Base-by-base conservation (phyloP, 2,888 invertebrate species). In the Dromius quadrimaculatus region DNA sequence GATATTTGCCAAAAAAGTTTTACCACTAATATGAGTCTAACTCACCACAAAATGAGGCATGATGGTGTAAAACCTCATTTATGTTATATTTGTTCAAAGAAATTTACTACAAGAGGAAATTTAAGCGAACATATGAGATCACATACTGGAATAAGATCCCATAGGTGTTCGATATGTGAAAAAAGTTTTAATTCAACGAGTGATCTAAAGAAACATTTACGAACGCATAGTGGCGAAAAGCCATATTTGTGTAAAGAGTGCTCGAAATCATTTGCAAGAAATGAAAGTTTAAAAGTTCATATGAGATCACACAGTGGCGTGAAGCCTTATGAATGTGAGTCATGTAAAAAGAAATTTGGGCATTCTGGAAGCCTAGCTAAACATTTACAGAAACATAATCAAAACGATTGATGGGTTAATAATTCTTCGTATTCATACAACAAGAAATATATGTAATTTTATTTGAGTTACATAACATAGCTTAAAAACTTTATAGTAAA, bases 101-200 rank as follows among this genome's bases (percentile, higher is more conserved):
- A 47, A 36, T 73, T 73, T 22, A 71, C 71, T 2, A 73, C 72
- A 2, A 73, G 65, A 20, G 71, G 71, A 6, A 72, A 73, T 36
- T 59, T 73, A 34, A 71, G 28, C 5, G 73, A 71, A 20, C 73
- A 73, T 32, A 72, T 72, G 71, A 38, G 72, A 6, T 72, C 71
- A 2, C 73, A 73, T 62, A 73, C 73, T 9, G 73, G 73, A 1
- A 17, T 68, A n/a, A 61, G 70, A 19, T 72, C 73, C 0, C 72
- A 73, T 38, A 23, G 13, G 11, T 73, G 73, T 65, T 65, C 65
- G 1, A 57, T 73, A 6, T 73, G 73, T 8, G 62, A 66, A 2
- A 73, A 73, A 47, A 72, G 73, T 6, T 73, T 71, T 54, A 73
- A 72, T 38, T 73, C 73, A 3, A 73, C 73, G 1, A 73, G 73